Evolutionary conservation across 1,140 invertebrate species (phyloP), one percentile per base, ranked within the genome.

Genomic region (Metaphire vulgaris): DNA sequence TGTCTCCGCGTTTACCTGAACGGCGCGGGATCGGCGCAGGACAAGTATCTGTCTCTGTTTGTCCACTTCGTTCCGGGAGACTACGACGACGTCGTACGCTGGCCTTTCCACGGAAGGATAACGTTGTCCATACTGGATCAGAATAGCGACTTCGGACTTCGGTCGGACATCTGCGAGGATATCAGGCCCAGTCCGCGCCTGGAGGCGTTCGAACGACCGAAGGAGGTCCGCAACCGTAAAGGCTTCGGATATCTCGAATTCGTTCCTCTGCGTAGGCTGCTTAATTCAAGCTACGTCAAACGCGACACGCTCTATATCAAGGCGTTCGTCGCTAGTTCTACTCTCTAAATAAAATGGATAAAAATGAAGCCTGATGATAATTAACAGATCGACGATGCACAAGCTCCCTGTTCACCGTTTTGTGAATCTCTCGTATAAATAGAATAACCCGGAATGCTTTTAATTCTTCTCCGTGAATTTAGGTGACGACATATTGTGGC

Each of bases 41-140:
- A 41, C 21, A 74, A 21, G 21, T 56, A 74, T 29, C 21, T 74
- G 1, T 65, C 33, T 29, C 15, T 74, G 16, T 74, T 26, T 41
- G 2, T 74, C n/a, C n/a, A 28, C 21, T 33, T 74, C 16, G 21
- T 64, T 32, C 33, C 33, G 28, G 33, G 33, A 2, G 16, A 41
- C 2, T 30, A 12, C n/a, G 72, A 74, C 31, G 26, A 41, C 56
- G 15, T 41, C 26, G 33, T 74, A 1, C n/a, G 12, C 28, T 74
- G 72, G 72, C 72, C 72, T 56, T 74, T 74, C 56, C 72, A 74
- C n/a, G 33, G 56, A n/a, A 34, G 32, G 15, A 33, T 74, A 2
- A 74, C 72, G 2, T 64, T 74, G 6, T 21, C 26, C 15, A 33
- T 74, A 2, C 34, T 74, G 2, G 72, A 74, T 74, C 72, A 74